Evolutionary conservation across 2,797 vertebrate genomes (phyloP).

Genomic region (Salmo trutta): DNA sequence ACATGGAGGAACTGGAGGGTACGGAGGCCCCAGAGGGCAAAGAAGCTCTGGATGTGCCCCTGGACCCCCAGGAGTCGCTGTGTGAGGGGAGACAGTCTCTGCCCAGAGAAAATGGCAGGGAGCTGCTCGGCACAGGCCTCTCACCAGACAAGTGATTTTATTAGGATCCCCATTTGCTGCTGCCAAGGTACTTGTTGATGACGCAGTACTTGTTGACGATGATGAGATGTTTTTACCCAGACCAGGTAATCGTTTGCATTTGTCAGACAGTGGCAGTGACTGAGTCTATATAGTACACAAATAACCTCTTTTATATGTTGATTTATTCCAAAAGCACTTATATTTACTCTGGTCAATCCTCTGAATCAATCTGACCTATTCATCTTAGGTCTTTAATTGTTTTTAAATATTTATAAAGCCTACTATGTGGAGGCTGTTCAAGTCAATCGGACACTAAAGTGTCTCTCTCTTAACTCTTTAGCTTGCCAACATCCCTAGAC

Average conservation of each 20-base stretch:
- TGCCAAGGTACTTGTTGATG: constrained; percentile 20
- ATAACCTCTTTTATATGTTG: constrained; percentile 16
- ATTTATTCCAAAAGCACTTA: constrained; percentile 25
- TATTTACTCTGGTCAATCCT: constrained; percentile 29
- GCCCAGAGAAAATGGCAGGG: constrained; percentile 44
- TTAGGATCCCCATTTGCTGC: background rate
- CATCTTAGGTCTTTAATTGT: constrained; percentile 13
- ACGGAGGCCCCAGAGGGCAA: constrained; percentile 40
- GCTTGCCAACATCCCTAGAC: constrained; percentile 8
- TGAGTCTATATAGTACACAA: constrained; percentile 26
- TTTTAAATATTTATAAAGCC: background rate
- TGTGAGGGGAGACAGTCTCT: constrained; percentile 43
- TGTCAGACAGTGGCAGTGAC: constrained; percentile 37
- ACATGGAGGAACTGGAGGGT: constrained; percentile 76
- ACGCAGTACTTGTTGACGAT: constrained; percentile 2
- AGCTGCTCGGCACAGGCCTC: constrained; percentile 41
- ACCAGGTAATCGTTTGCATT: constrained; percentile 44
- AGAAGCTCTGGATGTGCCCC: constrained; percentile 34
- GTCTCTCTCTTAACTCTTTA: constrained; percentile 19
- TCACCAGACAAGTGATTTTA: constrained; percentile 52
- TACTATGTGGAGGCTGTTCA: constrained; percentile 6
- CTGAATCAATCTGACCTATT: constrained; percentile 22
- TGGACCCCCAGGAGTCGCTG: constrained; percentile 30
- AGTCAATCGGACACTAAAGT: constrained; percentile 20
- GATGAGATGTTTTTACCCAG: constrained; percentile 30